phyloP scores from a whole-genome alignment of 2,113 vertebrate species.

The Melanerpes formicivorus region DNA sequence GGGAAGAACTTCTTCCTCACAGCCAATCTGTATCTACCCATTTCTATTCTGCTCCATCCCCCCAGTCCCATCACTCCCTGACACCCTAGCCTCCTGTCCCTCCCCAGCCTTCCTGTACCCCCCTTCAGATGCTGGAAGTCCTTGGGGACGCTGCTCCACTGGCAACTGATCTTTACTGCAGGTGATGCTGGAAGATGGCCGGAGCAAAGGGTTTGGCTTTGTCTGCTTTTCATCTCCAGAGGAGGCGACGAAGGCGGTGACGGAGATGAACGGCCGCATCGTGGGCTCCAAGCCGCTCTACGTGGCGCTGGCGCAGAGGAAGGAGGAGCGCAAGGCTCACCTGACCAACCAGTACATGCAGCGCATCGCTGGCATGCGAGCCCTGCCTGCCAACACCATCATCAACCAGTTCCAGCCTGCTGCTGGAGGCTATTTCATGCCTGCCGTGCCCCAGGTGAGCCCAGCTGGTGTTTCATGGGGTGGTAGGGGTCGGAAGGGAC shows the following conservation, averaged over 20 bases:
- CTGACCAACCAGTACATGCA: conserved; percentile 99
- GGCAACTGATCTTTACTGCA: conserved; percentile 50
- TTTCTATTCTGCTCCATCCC: no score
- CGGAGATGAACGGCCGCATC: conserved; percentile 98
- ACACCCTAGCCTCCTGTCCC: no score
- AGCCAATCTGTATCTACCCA: no score
- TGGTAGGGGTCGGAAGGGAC: background rate
- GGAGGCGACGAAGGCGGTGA: conserved; percentile 98
- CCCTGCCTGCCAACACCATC: conserved; percentile 95
- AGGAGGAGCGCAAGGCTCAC: conserved; percentile 97
- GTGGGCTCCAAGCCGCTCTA: conserved; percentile 98
- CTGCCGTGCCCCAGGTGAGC: conserved; percentile 94
- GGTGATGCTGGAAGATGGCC: conserved; percentile 98
- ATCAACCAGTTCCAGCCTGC: conserved; percentile 98
- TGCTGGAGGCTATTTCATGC: conserved; percentile 94
- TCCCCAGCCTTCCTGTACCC: no score
- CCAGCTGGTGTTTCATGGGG: background rate
- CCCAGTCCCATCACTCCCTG: no score
- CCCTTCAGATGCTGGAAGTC: no score
- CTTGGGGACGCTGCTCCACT: background rate
- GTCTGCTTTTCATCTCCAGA: conserved; percentile 99
- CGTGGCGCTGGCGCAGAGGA: conserved; percentile 95
- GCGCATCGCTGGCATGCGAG: conserved; percentile 96
- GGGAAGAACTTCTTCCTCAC: no score
- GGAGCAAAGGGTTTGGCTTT: conserved; percentile 98